Percentiles rank a stretch among this genome's conserved stretches.
phyloP scores from a whole-genome alignment of 1,140 invertebrate genomes.

The Zophobas morio region DNA sequence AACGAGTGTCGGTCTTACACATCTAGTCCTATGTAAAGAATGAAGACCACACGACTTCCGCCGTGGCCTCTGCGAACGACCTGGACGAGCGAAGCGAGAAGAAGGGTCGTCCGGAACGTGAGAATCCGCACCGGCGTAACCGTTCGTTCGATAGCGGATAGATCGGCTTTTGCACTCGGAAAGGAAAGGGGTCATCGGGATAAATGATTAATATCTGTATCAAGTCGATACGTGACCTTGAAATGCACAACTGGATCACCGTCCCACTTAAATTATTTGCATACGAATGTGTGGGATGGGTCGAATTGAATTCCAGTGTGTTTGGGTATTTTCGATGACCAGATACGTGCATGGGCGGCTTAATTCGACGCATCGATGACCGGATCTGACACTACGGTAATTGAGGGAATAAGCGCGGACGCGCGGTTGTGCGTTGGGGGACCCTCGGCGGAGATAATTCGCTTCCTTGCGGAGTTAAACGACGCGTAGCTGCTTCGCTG shows the following conservation, averaged over 20 bases:
- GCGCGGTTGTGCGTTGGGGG: neutral
- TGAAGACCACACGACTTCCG: conserved; percentile 9
- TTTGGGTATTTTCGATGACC: neutral
- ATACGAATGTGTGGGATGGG: conserved; percentile 16
- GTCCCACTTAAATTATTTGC: neutral
- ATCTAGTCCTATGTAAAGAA: conserved; percentile 8
- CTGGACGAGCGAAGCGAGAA: conserved; percentile 3
- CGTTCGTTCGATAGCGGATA: neutral
- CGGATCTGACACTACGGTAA: neutral
- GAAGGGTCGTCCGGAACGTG: conserved; percentile 9
- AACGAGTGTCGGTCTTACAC: conserved; percentile 16
- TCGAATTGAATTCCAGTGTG: neutral
- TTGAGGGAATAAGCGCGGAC: neutral
- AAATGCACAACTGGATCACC: conserved; percentile 13
- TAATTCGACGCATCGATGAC: neutral
- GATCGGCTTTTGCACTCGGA: neutral
- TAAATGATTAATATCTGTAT: neutral
- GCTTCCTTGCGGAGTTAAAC: neutral
- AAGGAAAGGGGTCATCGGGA: conserved; percentile 6
- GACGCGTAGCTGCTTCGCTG: neutral
- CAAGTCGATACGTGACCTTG: neutral
- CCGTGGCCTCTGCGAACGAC: conserved; percentile 15
- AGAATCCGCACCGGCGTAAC: conserved; percentile 3
- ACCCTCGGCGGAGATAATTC: neutral
- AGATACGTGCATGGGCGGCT: neutral